Evolutionary conservation across 2,888 invertebrate species (phyloP), one percentile per base, ranked within the genome.

Genomic region (Drosophila niveifrons): DNA sequence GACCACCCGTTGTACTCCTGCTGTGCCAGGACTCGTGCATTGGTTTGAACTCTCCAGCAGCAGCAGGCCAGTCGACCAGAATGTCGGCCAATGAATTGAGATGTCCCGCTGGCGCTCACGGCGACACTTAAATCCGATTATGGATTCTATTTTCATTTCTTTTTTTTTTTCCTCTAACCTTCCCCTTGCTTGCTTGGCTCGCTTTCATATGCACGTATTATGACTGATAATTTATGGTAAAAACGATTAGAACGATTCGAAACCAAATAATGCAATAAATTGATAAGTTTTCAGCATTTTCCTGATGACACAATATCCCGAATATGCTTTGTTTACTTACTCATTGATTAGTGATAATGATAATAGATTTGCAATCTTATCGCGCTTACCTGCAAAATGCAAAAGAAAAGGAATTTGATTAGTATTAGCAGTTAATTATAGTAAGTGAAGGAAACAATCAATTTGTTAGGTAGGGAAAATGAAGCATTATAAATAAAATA

Each of bases 1-100:
- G 80, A 86, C 85, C 86, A 80, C 86, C 86, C 86, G 86, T 82
- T 69, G 88, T 41, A 53, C 70, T 73, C 88, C 71, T 55, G 88
- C 86, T 86, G 86, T 59, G 80, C 41, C 44, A 65, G 73, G 74
- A 65, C 82, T 80, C 78, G 77, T 87, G 78, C 75, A 69, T 72
- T 59, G 72, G 70, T 66, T 78, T 63, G 52, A 64, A 57, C 68
- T 74, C 63, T 63, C 39, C 34, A 41, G 43, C 63, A 41, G 43
- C 63, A 51, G 18, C 41, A 31, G 41, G 59, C 59, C 41, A 41
- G 23, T 11, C 36, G 43, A 39, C 61, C 55, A 56, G 48, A 17
- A 61, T 57, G 43, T 34, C 44, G 36, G 44, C 50, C 64, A 64
- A 57, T 64, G 57, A 74, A 86, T 81, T 81, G 71, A 85, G 83